Evolutionary conservation across 2,113 vertebrate genomes (phyloP).

Genomic region (Poeciliopsis occidentalis): DNA sequence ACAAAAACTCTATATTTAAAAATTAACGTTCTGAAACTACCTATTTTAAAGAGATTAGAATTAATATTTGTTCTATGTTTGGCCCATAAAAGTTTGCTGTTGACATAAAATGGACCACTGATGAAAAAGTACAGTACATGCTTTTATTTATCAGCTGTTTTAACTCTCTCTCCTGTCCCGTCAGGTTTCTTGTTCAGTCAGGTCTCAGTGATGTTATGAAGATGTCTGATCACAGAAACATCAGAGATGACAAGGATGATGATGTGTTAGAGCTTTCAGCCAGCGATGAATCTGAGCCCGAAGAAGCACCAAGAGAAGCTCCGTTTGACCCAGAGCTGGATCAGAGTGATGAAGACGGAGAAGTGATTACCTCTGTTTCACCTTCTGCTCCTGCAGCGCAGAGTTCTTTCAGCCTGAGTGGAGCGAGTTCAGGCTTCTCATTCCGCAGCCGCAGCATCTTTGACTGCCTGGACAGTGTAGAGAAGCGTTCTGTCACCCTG

Average conservation of each 20-base stretch:
- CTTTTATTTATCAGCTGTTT: not conserved
- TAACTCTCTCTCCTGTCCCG: constrained; percentile 1
- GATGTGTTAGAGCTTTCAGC: constrained; percentile 71
- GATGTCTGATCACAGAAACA: constrained; percentile 76
- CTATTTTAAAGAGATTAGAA: no score
- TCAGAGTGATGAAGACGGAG: constrained; percentile 13
- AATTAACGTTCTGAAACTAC: not conserved
- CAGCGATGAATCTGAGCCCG: constrained; percentile 85
- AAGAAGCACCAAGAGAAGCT: constrained; percentile 69
- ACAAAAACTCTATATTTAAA: not conserved
- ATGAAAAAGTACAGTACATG: not conserved
- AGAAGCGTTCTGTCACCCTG: constrained; percentile 53
- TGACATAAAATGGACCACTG: no score
- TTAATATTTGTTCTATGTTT: not conserved
- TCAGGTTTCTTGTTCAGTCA: constrained; percentile 55
- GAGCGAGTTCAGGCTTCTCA: constrained; percentile 84
- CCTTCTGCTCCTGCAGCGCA: constrained; percentile 39
- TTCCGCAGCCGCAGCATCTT: constrained; percentile 90
- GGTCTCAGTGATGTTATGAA: not conserved
- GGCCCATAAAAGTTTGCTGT: no score
- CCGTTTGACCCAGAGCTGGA: constrained; percentile 74
- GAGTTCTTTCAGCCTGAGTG: constrained; percentile 82
- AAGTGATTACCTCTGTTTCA: constrained; percentile 3
- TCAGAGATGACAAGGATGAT: constrained; percentile 22
- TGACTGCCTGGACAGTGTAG: constrained; percentile 83